Conservation (phyloP, 2,888 invertebrate genomes). For the Lithodes maja region DNA sequence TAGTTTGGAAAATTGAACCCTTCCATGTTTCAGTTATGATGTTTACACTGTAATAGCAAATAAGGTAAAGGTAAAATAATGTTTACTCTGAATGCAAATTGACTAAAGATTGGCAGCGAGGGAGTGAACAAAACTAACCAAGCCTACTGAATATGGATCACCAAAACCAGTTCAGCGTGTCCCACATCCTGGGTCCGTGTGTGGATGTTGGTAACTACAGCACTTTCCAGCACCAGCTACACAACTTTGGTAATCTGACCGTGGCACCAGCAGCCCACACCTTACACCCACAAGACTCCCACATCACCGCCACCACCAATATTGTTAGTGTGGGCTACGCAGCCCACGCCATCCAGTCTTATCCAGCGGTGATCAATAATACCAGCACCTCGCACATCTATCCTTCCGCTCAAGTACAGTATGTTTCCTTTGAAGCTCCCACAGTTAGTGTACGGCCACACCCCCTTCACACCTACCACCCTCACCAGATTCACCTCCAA, state of each 20-base stretch:
- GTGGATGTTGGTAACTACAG: conserved; percentile 50
- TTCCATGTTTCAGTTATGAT: no score
- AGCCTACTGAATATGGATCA: conserved; percentile 35
- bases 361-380: conserved; percentile 47
- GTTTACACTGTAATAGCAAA: no score
- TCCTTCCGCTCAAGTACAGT: conserved; percentile 42
- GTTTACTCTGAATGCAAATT: no score
- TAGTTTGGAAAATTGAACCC: no score
- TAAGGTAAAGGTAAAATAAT: no score
- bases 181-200: conserved; percentile 42
- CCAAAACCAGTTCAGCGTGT: conserved; percentile 36
- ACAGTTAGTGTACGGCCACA: conserved; percentile 19
- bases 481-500: conserved; percentile 13
- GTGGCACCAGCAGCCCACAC: conserved; percentile 24
- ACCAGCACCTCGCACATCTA: conserved; percentile 30
- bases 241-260: conserved; percentile 34
- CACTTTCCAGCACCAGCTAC: conserved; percentile 55
- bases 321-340: background rate
- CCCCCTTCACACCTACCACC: conserved; percentile 16
- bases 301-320: background rate
- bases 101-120: no score
- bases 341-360: conserved; percentile 30
- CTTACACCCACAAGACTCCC: background rate
- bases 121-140: no score
- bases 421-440: conserved; percentile 45